Evolutionary conservation across 2,797 vertebrate genomes (phyloP).

Genomic region (Pygocentrus nattereri): DNA sequence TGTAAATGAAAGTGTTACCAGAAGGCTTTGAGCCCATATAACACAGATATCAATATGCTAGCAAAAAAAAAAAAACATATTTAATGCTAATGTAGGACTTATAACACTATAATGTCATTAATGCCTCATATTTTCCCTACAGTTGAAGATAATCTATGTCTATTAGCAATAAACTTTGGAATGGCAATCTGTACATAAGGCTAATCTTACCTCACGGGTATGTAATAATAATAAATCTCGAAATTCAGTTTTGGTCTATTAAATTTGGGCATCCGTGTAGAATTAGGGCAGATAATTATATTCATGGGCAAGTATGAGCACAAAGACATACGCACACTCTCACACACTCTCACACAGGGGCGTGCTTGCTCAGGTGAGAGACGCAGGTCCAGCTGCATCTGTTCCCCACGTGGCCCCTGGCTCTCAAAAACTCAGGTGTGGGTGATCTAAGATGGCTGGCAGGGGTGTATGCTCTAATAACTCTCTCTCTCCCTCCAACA

Average conservation of each 20-base stretch:
- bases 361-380: constrained; percentile 54
- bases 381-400: constrained; percentile 57
- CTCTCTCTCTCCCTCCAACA: constrained; percentile 42
- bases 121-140: not conserved
- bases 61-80: not conserved
- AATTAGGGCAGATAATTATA: constrained; percentile 31
- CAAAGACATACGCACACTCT: constrained; percentile 20
- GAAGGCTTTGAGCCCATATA: not conserved
- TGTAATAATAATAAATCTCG: constrained; percentile 2
- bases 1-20: not conserved
- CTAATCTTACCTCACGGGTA: not conserved
- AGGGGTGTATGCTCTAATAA: constrained; percentile 60
- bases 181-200: not conserved
- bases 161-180: not conserved
- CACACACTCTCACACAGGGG: no score
- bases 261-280: constrained; percentile 11
- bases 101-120: not conserved
- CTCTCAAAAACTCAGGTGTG: constrained; percentile 59
- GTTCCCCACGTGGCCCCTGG: constrained; percentile 59
- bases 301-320: not conserved
- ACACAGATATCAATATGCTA: no score
- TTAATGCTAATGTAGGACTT: not conserved
- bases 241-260: not conserved
- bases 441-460: constrained; percentile 51
- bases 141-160: not conserved